Base-by-base conservation (phyloP, 1,140 invertebrate species). In the Diprion similis region DNA sequence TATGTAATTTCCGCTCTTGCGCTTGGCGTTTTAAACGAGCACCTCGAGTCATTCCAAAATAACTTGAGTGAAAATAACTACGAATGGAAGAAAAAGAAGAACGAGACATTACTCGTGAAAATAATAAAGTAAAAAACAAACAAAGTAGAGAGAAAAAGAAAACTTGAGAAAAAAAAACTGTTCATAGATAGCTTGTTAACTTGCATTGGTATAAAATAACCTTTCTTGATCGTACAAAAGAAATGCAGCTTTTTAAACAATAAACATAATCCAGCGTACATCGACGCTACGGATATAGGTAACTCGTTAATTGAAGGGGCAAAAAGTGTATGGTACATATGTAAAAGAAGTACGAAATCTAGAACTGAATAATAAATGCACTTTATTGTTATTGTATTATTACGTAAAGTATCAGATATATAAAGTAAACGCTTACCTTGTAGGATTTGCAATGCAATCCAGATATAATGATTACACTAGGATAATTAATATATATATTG, bases 371-470 rank as follows among this genome's bases (percentile, higher is more conserved):
- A 70, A 19, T 48, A 70, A 70, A 19, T 48, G 69, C 68, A 75
- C 71, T 72, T 71, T 71, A 78, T 78, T 68, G 75, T 78, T 78
- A 79, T 76, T 71, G 59, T 19, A 68, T 18, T 68, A 68, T 19
- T 64, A 72, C 75, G 11, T 45, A 66, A 75, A 59, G 73, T 78
- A 72, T 75, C 68, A 77, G 70, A 71, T 77, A 74, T 47, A 24
- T 69, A 66, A 68, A 48, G 71, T 70, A 73, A 15, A 73, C 75
- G 75, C 77, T 76, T 77, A 73, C 69, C 70, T 45, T 10, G 66
- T 68, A 77, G 72, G 72, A 77, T 79, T 79, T 80, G 73, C 79
- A 68, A 70, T 72, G 73, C 64, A 47, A 78, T 78, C 69, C 46
- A 79, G 15, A 76, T 71, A 74, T 72, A 72, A 10, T 46, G 64